phyloP scores from a whole-genome alignment of 2,113 vertebrate species.

The Ranitomeya imitator region DNA sequence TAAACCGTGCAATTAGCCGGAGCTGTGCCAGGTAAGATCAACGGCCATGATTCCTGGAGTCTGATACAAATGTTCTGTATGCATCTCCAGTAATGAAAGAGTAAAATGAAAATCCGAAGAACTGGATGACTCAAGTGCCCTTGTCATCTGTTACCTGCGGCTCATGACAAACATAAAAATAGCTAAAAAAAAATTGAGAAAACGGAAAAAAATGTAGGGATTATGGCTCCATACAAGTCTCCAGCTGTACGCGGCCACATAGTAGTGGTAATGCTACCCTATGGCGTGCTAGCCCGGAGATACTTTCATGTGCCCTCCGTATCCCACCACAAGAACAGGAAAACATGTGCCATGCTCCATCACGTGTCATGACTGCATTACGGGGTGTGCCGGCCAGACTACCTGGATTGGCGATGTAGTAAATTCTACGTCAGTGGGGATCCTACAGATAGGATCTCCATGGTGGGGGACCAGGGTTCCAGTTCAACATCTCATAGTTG shows the following conservation, averaged over 20 bases:
- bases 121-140: background rate
- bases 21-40: slow-evolving; percentile 15
- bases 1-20: background rate
- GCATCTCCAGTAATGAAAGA: background rate
- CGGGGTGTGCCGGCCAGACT: background rate
- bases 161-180: background rate
- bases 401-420: too few species aligned
- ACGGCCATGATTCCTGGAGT: background rate
- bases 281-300: background rate
- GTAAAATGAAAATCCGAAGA: background rate
- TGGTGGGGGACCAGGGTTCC: too few species aligned
- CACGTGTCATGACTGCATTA: background rate
- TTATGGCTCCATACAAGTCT: background rate
- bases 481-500: too few species aligned
- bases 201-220: background rate
- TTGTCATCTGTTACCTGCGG: background rate
- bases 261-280: background rate
- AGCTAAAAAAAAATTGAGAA: background rate
- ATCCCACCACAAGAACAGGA: background rate
- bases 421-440: too few species aligned
- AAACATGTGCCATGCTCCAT: background rate
- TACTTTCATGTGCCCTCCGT: background rate
- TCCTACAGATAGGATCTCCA: too few species aligned
- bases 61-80: background rate
- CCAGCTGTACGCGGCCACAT: background rate